These are phyloP conservation scores for Ophthalmolycus amberensis DNA, from an alignment of 2,113 vertebrate species.

Conservation along the genomic window DNA sequence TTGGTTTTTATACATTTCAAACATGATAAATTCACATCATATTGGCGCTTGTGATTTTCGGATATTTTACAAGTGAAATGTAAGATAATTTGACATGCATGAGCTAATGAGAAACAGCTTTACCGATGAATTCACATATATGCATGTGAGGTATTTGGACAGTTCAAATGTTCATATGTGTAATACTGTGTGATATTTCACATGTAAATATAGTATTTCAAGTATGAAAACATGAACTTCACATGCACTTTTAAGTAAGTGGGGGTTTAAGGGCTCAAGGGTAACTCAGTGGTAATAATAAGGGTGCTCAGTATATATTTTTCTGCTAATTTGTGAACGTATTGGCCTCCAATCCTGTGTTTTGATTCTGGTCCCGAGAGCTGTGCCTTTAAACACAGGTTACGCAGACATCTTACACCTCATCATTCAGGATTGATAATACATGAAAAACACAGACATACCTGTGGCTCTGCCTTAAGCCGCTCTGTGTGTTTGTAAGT, in stretches of 20 bases:
- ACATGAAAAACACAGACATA: constrained; percentile 65
- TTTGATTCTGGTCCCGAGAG: background rate
- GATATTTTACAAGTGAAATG: background rate
- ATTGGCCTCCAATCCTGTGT: background rate
- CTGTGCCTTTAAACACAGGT: constrained; percentile 12
- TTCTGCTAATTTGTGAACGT: background rate
- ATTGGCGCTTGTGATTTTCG: background rate
- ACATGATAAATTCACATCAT: background rate
- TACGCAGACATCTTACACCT: background rate
- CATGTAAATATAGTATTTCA: background rate
- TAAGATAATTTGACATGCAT: background rate
- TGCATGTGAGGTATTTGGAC: background rate
- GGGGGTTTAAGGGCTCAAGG: background rate
- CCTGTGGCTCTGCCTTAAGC: constrained; percentile 53
- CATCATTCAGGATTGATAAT: constrained; percentile 16
- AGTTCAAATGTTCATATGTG: background rate
- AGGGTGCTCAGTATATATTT: background rate
- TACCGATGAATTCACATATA: background rate
- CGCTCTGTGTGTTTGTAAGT: constrained; percentile 11
- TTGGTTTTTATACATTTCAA: background rate
- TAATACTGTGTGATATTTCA: background rate
- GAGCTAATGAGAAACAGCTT: background rate
- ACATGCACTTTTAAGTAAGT: background rate
- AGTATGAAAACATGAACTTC: background rate
- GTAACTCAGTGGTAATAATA: background rate